These are phyloP conservation scores for Manis crassicaudata DNA, from an alignment of 2,797 vertebrate species.

Conservation along the genomic window DNA sequence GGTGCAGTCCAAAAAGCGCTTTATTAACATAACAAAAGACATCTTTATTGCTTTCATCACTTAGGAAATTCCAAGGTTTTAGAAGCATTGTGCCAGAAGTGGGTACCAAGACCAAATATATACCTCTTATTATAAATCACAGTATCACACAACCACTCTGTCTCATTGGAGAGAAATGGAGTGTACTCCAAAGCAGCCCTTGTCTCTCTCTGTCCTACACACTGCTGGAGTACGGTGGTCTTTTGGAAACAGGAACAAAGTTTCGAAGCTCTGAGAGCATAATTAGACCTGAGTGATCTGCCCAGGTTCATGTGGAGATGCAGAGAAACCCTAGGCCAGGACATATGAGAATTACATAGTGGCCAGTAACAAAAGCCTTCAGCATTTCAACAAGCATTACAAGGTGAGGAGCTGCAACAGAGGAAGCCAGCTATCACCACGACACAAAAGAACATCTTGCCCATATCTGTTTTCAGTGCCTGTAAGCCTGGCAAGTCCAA, in stretches of 20 bases:
- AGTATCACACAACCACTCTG: neutral
- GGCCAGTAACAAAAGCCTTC: neutral
- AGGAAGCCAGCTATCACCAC: neutral
- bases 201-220: neutral
- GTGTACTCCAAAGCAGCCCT: neutral
- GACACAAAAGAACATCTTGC: neutral
- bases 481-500: conserved; percentile 4
- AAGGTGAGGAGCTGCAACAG: neutral
- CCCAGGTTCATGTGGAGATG: neutral
- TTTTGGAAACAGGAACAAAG: neutral
- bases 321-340: neutral
- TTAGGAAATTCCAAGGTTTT: neutral
- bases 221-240: neutral
- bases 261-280: neutral
- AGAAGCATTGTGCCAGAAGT: neutral
- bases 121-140: neutral
- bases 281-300: neutral
- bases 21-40: neutral
- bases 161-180: neutral
- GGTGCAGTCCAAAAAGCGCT: neutral
- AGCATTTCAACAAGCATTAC: neutral
- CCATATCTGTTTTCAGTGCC: neutral
- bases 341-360: neutral
- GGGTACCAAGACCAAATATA: neutral
- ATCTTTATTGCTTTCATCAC: neutral